phyloP scores from a whole-genome alignment of 2,113 vertebrate species.

The Trachemys scripta region DNA sequence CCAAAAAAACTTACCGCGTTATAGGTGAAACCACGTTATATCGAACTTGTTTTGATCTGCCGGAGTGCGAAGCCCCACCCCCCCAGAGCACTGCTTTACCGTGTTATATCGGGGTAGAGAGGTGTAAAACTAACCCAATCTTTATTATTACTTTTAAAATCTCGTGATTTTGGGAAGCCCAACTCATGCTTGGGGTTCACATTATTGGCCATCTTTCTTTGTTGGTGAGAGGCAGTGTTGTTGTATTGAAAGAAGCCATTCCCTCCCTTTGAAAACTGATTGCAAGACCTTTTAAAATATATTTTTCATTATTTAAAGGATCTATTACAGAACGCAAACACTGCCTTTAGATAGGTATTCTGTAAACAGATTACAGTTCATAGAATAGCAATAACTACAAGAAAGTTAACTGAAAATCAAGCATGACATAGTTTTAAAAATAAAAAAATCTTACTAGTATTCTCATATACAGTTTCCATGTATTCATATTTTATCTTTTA shows the following conservation, averaged over 20 bases:
- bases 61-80: no score
- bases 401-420: background rate
- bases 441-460: background rate
- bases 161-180: background rate
- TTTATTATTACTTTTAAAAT: background rate
- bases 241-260: background rate
- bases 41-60: no score
- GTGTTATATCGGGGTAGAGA: no score
- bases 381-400: background rate
- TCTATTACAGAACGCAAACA: background rate
- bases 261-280: background rate
- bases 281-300: background rate
- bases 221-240: background rate
- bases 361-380: background rate
- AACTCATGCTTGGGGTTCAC: background rate
- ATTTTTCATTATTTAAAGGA: background rate
- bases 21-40: no score
- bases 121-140: background rate
- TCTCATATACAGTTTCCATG: background rate
- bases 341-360: background rate
- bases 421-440: background rate
- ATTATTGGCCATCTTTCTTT: background rate
- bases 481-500: background rate
- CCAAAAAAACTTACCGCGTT: no score
- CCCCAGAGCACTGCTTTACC: no score